Base-by-base conservation (phyloP, 1,140 invertebrate species). In the Gryon sp. region DNA sequence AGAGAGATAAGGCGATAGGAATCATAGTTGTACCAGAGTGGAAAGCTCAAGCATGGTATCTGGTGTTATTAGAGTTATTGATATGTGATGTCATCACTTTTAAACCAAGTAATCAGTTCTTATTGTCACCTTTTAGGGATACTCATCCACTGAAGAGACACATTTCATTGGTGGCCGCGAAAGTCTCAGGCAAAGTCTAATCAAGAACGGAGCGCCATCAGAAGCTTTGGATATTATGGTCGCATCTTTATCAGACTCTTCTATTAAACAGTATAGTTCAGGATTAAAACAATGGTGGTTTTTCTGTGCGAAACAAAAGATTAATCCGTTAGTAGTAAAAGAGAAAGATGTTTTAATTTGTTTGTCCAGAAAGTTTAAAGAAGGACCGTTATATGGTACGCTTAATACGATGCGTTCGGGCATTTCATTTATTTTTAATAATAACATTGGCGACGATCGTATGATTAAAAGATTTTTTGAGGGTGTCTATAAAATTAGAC, bases 271-370 rank as follows among this genome's bases (percentile, higher is more conserved):
- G 38, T 82, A 82, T 28, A 18, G 59, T 22, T 46, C 55, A 11
- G 26, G 26, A 0, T 52, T 77, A 12, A 78, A 78, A 22, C 30
- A 53, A 22, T 80, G 80, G 83, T 83, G 83, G 78, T 2, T 45
- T 0, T 86, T 83, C 69, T 84, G 83, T 68, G 2, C 15, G 8
- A 24, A 16, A 16, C 22, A 81, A 19, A 76, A 69, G 7, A 36
- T 75, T 6, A 41, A 80, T 69, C 65, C 62, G 1, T 60, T 11
- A 32, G 62, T 12, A 26, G 36, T 16, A 30, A 62, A 11, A 36
- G 40, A 12, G 36, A 57, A 7, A 12, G n/a, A 73, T 5, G 48
- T 78, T 24, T 52, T 81, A 40, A 18, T 7, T 19, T 82, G 76
- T 40, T 43, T 80, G 28, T 60, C 66, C 0, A 38, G 19, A 41